Percentiles rank a stretch among this genome's conserved stretches.
Conservation (phyloP, 2,797 vertebrate species). For the Phoebastria nigripes region DNA sequence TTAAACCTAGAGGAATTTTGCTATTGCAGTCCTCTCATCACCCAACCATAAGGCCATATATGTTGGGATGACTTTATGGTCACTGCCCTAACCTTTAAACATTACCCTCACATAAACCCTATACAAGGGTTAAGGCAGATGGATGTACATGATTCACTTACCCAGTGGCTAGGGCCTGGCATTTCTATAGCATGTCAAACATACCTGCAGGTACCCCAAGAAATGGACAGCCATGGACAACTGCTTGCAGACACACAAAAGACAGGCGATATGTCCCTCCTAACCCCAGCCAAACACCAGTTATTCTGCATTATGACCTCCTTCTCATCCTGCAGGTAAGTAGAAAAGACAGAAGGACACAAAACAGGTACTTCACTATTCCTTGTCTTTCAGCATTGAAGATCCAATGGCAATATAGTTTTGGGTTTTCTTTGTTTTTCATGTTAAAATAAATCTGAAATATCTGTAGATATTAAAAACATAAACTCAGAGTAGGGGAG, state of each 20-base stretch:
- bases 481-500: not conserved
- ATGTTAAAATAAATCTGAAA: not conserved
- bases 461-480: not conserved
- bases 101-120: not conserved
- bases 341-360: not conserved
- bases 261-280: not conserved
- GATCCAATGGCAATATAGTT: not conserved
- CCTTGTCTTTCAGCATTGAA: not conserved
- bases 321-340: not conserved
- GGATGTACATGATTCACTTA: not conserved
- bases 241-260: not conserved
- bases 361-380: not conserved
- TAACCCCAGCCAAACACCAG: not conserved
- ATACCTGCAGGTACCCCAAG: not conserved
- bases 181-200: not conserved
- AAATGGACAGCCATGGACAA: not conserved
- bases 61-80: not conserved
- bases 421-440: not conserved
- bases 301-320: not conserved
- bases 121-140: not conserved
- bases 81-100: not conserved
- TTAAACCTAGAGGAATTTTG: not conserved
- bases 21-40: not conserved
- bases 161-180: not conserved
- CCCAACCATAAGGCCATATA: not conserved